Evolutionary conservation across 2,888 invertebrate species (phyloP).

Genomic region (Leptinotarsa peninsularis): DNA sequence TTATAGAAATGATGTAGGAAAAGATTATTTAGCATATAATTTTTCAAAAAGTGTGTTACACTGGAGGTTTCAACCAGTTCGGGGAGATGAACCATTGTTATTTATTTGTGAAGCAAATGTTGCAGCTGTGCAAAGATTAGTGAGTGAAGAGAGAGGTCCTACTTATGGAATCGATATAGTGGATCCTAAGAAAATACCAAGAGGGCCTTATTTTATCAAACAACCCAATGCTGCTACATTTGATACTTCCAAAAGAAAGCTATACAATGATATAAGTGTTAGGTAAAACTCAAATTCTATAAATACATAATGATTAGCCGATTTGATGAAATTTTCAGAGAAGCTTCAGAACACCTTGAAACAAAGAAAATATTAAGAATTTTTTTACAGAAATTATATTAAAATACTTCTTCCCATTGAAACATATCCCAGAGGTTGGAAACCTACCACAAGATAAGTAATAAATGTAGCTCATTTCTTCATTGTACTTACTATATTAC

Average conservation of each 20-base stretch:
- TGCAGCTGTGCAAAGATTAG: conserved; percentile 76
- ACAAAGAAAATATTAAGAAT: no score
- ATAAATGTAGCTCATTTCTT: no score
- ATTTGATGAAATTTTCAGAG: no score
- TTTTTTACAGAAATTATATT: no score
- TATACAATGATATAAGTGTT: conserved; percentile 80
- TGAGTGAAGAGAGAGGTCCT: conserved; percentile 81
- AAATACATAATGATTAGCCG: no score
- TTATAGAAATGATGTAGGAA: conserved; percentile 64
- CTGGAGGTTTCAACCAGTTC: conserved; percentile 88
- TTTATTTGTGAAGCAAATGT: conserved; percentile 92
- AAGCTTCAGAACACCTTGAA: no score
- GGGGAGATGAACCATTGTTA: conserved; percentile 80
- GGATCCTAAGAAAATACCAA: conserved; percentile 84
- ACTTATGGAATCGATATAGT: conserved; percentile 87
- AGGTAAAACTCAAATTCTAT: conserved; percentile 59
- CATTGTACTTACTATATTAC: no score
- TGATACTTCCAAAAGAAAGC: conserved; percentile 79
- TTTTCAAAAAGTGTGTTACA: conserved; percentile 78
- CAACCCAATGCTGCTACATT: conserved; percentile 88
- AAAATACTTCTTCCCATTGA: no score
- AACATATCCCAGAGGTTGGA: no score
- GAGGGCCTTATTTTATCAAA: conserved; percentile 89
- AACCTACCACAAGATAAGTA: no score
- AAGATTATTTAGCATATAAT: conserved; percentile 84